Base-by-base conservation (phyloP, 2,888 invertebrate species). In the Tachina lurida region DNA sequence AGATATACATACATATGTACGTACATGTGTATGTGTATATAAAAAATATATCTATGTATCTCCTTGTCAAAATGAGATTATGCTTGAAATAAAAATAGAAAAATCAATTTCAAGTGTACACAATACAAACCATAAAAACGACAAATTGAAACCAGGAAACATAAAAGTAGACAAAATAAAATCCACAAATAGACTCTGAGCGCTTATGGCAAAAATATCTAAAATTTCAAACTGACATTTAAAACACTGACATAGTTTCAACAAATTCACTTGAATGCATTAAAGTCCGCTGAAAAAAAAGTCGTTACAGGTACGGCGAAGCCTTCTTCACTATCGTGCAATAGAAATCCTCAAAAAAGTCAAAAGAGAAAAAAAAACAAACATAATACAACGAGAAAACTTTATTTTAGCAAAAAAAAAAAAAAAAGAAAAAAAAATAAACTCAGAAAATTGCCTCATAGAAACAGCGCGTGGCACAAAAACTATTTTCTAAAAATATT, bases 401-500 rank as follows among this genome's bases (percentile, higher is more conserved):
- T 70, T 54, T 63, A 56, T 68, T 68, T 68, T n/a, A 52, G n/a
- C 4, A 54, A 63, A 41, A 45, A 13, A 56, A 60, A 73, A 15
- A 58, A 19, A 58, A 45, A 10, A n/a, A 62, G 13, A 43, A 45
- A 31, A 49, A 47, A 47, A 47, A 58, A 39, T 19, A 56, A 47
- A 45, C 17, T 19, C 22, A 54, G 9, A 67, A 84, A 83, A 80
- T 83, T 83, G 86, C 68, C 76, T 67, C 75, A 58, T 41, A 71
- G 65, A 82, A 71, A 76, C 71, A 79, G 83, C 86, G 79, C 83
- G 83, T 86, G 86, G 56, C 78, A 75, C 22, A 8, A 65, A 71
- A 80, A 73, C 70, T 71, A 73, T 84, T 80, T 74, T 31, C 67
- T 31, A 52, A 49, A 17, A 52, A 67, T 9, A 62, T 17, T 17